Base-by-base conservation (phyloP, 2,888 invertebrate genomes). In the Volucella inflata region DNA sequence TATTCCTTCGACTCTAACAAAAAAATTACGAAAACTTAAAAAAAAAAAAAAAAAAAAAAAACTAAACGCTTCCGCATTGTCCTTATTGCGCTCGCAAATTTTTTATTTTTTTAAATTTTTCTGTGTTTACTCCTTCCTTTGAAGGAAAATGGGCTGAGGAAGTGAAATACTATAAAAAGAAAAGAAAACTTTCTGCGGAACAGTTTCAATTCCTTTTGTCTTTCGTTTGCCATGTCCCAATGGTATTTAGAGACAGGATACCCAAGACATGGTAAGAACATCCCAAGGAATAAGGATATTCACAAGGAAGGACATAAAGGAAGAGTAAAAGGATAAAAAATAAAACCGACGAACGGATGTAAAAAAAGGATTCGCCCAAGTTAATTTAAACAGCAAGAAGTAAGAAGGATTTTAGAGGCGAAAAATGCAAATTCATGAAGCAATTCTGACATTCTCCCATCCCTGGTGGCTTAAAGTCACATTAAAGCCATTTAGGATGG, bases 401-500 rank as follows among this genome's bases (percentile, higher is more conserved):
- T 80, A 84, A 65, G 81, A 62, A 80, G 55, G 84, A 85, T 76
- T 81, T 85, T 81, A 85, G 53, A 76, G 67, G 76, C 80, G 55
- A 76, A 85, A 85, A 76, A 85, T 85, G 84, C 81, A 85, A 85
- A 85, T 85, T 85, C 75, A 81, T 81, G 75, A 71, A 85, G 67
- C 84, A 68, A 76, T 81, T 76, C 84, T 80, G 80, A 81, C 80
- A 81, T 76, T 60, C 84, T 67, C 76, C 60, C 60, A 71, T 50
- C 46, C 71, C 30, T 50, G 53, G 65, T 21, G 84, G 70, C 80
- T 84, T 84, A 60, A 84, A 84, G 84, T 75, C 74, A 75, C 51
- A 70, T 79, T 84, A 79, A 79, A 79, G 82, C 59, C 11, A 38
- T 64, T 55, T 44, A 42, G 40, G 46, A n/a, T 2, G 11, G 14